These are phyloP conservation scores for Podotricha telesiphe DNA, from an alignment of 2,888 invertebrate genomes.

Conservation along the genomic window DNA sequence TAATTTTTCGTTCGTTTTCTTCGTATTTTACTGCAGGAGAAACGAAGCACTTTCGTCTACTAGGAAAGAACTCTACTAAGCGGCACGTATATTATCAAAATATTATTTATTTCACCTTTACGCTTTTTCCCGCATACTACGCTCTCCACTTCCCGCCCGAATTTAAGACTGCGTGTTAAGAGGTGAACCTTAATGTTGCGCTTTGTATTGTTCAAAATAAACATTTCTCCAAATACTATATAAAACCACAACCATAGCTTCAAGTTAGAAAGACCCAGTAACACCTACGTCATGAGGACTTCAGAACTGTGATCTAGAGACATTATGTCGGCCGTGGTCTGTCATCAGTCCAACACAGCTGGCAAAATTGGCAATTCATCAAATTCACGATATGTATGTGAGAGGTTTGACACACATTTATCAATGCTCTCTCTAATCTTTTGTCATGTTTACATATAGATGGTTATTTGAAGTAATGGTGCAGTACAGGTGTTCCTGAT, in stretches of 20 bases:
- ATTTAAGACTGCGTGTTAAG: too few relatives aligned
- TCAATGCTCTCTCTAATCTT: constrained; percentile 30
- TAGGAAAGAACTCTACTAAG: too few relatives aligned
- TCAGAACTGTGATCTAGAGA: constrained; percentile 7
- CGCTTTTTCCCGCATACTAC: too few relatives aligned
- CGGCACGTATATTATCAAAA: too few relatives aligned
- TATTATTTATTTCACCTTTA: too few relatives aligned
- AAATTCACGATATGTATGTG: constrained; percentile 33
- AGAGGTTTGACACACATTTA: constrained; percentile 39
- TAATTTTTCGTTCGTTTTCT: too few relatives aligned
- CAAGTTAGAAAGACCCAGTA: background rate
- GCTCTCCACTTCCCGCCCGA: too few relatives aligned
- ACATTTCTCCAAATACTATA: too few relatives aligned
- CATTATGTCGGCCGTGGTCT: constrained; percentile 37
- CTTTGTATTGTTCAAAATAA: too few relatives aligned
- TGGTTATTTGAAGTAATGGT: background rate
- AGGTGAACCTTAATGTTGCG: too few relatives aligned
- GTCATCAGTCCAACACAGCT: constrained; percentile 43
- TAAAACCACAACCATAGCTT: background rate
- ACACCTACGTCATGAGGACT: background rate
- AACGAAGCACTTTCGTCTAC: too few relatives aligned
- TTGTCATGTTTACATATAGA: constrained; percentile 1
- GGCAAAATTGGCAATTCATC: constrained; percentile 45
- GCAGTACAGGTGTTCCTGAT: background rate
- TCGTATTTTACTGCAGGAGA: too few relatives aligned